These are phyloP conservation scores for Rhabdomys pumilio DNA, from an alignment of 2,797 vertebrate genomes.

Conservation along the genomic window DNA sequence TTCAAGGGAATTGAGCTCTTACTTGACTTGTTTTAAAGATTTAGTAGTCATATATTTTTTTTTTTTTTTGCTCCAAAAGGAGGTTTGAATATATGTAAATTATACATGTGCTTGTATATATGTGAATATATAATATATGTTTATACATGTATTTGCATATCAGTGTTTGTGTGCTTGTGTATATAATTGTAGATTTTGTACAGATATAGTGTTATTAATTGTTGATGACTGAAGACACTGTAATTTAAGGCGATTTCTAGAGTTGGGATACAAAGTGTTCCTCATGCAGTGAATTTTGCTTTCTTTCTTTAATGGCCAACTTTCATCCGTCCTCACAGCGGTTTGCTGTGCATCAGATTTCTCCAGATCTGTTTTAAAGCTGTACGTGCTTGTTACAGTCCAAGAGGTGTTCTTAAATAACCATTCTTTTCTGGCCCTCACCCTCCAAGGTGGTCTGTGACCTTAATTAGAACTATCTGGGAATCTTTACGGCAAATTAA, in stretches of 20 bases:
- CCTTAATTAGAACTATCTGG: conserved; percentile 84
- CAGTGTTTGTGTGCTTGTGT: conserved; percentile 79
- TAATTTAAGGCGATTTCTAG: conserved; percentile 80
- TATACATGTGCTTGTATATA: conserved; percentile 82
- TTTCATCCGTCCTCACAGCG: conserved; percentile 65
- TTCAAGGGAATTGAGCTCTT: conserved; percentile 76
- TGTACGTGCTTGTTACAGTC: conserved; percentile 73
- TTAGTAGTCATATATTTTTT: conserved; percentile 40
- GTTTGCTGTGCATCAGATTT: conserved; percentile 70
- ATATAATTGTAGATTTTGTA: conserved; percentile 82
- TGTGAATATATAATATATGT: conserved; percentile 83
- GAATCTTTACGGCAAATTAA: conserved; percentile 87
- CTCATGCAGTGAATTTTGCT: conserved; percentile 58
- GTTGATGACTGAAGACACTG: conserved; percentile 62
- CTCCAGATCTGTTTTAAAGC: conserved; percentile 74
- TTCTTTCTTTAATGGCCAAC: conserved; percentile 66
- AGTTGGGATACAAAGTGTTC: conserved; percentile 72
- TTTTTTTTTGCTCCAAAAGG: conserved; percentile 58
- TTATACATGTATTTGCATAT: conserved; percentile 82
- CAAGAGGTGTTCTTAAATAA: conserved; percentile 74
- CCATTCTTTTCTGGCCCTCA: conserved; percentile 55
- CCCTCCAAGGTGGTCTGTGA: conserved; percentile 87
- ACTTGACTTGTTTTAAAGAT: conserved; percentile 75
- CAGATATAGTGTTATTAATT: conserved; percentile 76
- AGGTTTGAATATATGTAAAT: conserved; percentile 84